Evolutionary conservation across 2,888 invertebrate genomes (phyloP), one percentile per base, ranked within the genome.

Genomic region (Latrodectus hesperus): DNA sequence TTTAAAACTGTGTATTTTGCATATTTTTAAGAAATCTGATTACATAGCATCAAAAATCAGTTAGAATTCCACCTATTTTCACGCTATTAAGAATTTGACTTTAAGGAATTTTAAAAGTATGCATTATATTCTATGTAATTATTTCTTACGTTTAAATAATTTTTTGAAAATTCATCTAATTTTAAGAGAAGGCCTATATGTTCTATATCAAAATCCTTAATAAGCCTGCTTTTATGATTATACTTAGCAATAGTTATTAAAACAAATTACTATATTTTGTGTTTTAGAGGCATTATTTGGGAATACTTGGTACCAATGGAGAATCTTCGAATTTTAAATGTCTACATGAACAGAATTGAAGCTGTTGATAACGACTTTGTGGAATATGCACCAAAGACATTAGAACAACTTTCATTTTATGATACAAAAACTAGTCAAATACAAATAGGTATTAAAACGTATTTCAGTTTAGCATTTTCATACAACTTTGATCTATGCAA

Each of bases 251-350:
- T 17, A 17, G 68, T 22, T 68, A 68, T 10, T 11, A 22, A 22
- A 12, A 22, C 6, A 12, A 14, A n/a, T 14, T 55, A 16, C 1
- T 22, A 60, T 26, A 22, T 17, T 65, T 49, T 71, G 9, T 74
- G 52, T 65, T 14, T 51, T 12, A 81, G 81, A 67, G 81, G 81
- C 4, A 74, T 81, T 52, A 26, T 16, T 81, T 81, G 81, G 81
- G 81, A 81, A 1, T 65, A 53, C 3, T 53, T 81, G 9, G 52
- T 22, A 65, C 51, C 51, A 5, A 65, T 81, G 26, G 73, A 52
- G 6, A 74, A 72, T 53, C 81, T 81, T 9, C 53, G 74, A 14
- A 22, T 81, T 38, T 73, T 81, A 0, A 81, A 38, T 53, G 67
- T 81, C 3, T 81, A 81, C 26, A 65, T 9, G 38, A 74, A 81